Percentiles rank a stretch among this genome's conserved stretches.
These are phyloP conservation scores for Pogona vitticeps DNA, from an alignment of 2,113 vertebrate genomes.

Conservation along the genomic window DNA sequence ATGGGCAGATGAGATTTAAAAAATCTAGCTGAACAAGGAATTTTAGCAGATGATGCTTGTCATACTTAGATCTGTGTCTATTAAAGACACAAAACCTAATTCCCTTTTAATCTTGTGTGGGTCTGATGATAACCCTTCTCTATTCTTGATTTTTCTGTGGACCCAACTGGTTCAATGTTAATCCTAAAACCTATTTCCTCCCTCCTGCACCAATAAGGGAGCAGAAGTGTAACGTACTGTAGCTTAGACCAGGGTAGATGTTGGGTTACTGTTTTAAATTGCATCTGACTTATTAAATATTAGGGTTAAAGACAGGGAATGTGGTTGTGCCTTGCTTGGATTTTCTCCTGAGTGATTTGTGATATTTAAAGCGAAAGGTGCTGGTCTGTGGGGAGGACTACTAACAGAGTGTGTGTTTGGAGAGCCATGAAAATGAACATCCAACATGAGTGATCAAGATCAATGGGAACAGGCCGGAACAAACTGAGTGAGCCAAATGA, in stretches of 20 bases:
- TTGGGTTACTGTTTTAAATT: background rate
- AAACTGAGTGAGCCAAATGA: too few relatives aligned
- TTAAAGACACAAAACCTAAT: background rate
- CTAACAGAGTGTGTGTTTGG: background rate
- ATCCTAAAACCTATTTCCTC: background rate
- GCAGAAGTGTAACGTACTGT: background rate
- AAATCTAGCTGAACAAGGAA: background rate
- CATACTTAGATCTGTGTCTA: background rate
- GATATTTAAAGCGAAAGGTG: background rate
- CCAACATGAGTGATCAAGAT: background rate
- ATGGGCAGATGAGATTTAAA: too few relatives aligned
- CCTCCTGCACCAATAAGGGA: too few relatives aligned
- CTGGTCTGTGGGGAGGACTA: background rate
- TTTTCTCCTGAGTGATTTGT: constrained; percentile 49
- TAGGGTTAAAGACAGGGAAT: background rate
- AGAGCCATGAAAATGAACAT: background rate
- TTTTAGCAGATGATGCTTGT: background rate
- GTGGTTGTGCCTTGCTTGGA: constrained; percentile 32
- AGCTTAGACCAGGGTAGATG: background rate
- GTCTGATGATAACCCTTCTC: background rate
- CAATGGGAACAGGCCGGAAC: background rate
- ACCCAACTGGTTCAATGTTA: background rate
- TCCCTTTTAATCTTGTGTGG: background rate
- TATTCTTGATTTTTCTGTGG: background rate
- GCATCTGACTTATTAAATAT: constrained; percentile 7